A percentile compares a stretch with the other conserved stretches of the same genome.
phyloP scores from a whole-genome alignment of 2,113 vertebrate genomes.

The Coracopsis vasa region DNA sequence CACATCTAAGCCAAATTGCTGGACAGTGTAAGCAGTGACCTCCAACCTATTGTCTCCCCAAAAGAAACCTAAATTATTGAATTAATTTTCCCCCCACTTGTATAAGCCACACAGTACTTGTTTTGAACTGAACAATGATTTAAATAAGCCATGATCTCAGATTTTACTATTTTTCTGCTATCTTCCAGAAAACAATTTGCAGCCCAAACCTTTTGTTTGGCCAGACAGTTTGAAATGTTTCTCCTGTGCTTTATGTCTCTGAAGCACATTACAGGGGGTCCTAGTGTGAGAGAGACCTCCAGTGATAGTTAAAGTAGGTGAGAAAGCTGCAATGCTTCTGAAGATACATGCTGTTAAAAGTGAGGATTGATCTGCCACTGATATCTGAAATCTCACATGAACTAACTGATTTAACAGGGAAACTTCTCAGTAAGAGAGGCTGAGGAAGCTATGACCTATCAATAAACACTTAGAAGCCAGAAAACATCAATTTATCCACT shows the following conservation, averaged over 20 bases:
- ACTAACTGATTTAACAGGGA: neutral
- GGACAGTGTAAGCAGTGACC: neutral
- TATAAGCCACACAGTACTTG: neutral
- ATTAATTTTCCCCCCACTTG: neutral
- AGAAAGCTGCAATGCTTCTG: neutral
- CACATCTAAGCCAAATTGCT: neutral
- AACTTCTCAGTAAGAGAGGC: neutral
- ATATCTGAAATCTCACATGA: neutral
- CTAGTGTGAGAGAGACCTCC: neutral
- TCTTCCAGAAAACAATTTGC: neutral
- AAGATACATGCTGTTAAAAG: neutral
- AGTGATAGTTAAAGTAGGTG: neutral
- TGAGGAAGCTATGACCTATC: neutral
- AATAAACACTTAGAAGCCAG: neutral
- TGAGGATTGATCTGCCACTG: neutral
- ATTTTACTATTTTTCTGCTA: neutral
- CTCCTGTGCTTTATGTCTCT: neutral
- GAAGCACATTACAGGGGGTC: neutral
- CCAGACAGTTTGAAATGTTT: constrained; percentile 10
- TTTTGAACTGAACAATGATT: neutral
- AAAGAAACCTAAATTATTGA: neutral
- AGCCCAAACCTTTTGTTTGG: neutral
- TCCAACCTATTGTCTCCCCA: neutral
- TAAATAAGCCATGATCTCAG: neutral
- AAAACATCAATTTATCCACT: neutral